Base-by-base conservation (phyloP, 2,113 vertebrate genomes). In the Spilogale gracilis region DNA sequence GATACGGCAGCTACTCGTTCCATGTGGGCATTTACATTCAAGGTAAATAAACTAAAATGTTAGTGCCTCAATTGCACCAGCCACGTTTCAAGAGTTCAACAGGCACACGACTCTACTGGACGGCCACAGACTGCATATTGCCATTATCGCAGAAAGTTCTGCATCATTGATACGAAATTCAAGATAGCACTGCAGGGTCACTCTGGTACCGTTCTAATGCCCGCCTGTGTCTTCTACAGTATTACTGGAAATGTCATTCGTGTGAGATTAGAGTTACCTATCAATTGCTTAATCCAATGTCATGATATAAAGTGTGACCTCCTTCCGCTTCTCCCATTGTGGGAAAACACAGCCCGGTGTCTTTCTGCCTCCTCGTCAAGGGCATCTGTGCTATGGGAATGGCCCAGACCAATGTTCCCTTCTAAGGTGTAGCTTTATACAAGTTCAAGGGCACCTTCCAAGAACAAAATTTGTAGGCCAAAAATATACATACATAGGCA, bases 171-270 rank as follows among this genome's bases (percentile, higher is more conserved):
- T 18, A 38, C 3, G 10, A 12, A 88, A 74, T 67, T 83, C 27
- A 4, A 54, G 54, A 27, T 16, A 63, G 30, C 30, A 13, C 71
- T 9, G 11, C 9, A 27, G 25, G 11, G 20, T 27, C 58, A 56
- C 69, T 97, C 88, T 93, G 80, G 92, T 92, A 91, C 95, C 95
- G 45, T 97, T 96, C 95, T 74, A 54, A 96, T 86, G 78, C 18
- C 38, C 58, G 54, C 56, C 89, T 54, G 54, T 20, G 1, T 65
- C 63, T 96, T 45, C 94, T 71, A 63, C 80, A 83, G 48, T 56
- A 82, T 65, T 60, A 25, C 38, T 78, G 63, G 52, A 95, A 93
- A 80, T 1, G 16, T 21, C 60, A 71, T 30, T 74, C 43, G 0
- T 45, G 87, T 65, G 63, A 89, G 50, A 74, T 65, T 3, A 7